These are phyloP conservation scores for Noctua janthina DNA, from an alignment of 2,888 invertebrate genomes.

Conservation along the genomic window DNA sequence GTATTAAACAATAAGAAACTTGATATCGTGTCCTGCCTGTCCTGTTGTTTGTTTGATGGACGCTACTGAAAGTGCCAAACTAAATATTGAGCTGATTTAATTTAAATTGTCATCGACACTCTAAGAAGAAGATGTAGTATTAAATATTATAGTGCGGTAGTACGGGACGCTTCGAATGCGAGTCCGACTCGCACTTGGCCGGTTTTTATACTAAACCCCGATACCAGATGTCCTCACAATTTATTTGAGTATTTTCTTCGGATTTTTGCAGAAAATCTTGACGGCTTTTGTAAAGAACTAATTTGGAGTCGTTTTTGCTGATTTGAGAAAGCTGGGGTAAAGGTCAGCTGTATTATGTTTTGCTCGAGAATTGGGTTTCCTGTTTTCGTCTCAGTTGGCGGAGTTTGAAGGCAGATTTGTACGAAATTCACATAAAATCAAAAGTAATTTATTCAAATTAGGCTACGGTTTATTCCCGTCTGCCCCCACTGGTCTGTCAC, in stretches of 20 bases:
- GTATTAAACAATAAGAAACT: background rate
- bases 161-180: background rate
- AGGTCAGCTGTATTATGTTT: conserved; percentile 38
- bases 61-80: background rate
- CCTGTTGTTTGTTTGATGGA: background rate
- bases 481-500: too few species aligned
- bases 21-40: background rate
- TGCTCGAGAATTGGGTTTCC: conserved; percentile 3
- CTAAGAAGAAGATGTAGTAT: background rate
- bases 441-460: background rate
- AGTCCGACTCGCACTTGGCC: background rate
- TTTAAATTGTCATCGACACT: background rate
- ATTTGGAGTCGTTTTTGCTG: conserved; percentile 34
- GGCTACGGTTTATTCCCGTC: background rate
- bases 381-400: conserved; percentile 3
- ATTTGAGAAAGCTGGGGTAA: conserved; percentile 4
- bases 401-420: background rate
- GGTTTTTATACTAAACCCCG: conserved; percentile 22
- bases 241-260: conserved; percentile 33
- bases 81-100: background rate
- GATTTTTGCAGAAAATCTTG: conserved; percentile 31
- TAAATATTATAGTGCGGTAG: background rate
- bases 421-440: background rate
- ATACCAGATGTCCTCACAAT: conserved; percentile 54
- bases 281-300: conserved; percentile 17